These are phyloP conservation scores for Paralichthys olivaceus DNA, from an alignment of 2,113 vertebrate genomes.

Conservation along the genomic window DNA sequence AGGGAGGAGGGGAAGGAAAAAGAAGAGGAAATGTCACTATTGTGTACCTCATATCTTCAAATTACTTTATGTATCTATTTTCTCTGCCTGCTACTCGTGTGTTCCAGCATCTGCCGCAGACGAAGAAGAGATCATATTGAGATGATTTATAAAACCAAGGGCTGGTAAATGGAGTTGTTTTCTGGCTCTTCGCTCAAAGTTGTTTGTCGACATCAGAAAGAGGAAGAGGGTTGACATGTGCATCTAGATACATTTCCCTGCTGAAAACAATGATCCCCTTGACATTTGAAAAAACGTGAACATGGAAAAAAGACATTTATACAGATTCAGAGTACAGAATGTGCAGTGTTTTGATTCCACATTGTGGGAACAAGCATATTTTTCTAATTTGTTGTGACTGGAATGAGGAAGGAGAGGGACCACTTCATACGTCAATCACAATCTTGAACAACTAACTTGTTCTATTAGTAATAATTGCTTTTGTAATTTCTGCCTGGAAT, in stretches of 20 bases:
- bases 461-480: conserved; percentile 64
- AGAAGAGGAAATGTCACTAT: conserved; percentile 70
- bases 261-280: conserved; percentile 66
- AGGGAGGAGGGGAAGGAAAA: background rate
- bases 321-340: conserved; percentile 76
- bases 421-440: conserved; percentile 33
- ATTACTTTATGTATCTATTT: conserved; percentile 32
- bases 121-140: conserved; percentile 41
- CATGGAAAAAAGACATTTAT: conserved; percentile 77
- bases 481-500: conserved; percentile 54
- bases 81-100: conserved; percentile 11
- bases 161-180: conserved; percentile 61
- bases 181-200: conserved; percentile 48
- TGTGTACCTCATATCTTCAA: conserved; percentile 47
- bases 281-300: conserved; percentile 76
- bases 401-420: conserved; percentile 35
- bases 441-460: conserved; percentile 39
- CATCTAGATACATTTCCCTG: conserved; percentile 64
- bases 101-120: conserved; percentile 43
- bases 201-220: conserved; percentile 71
- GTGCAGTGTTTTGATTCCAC: conserved; percentile 70
- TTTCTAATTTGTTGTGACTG: conserved; percentile 38
- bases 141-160: conserved; percentile 65
- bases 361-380: conserved; percentile 67
- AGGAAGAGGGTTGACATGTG: conserved; percentile 69